Evolutionary conservation across 2,113 vertebrate species (phyloP).

Genomic region (Eidolon helvum): DNA sequence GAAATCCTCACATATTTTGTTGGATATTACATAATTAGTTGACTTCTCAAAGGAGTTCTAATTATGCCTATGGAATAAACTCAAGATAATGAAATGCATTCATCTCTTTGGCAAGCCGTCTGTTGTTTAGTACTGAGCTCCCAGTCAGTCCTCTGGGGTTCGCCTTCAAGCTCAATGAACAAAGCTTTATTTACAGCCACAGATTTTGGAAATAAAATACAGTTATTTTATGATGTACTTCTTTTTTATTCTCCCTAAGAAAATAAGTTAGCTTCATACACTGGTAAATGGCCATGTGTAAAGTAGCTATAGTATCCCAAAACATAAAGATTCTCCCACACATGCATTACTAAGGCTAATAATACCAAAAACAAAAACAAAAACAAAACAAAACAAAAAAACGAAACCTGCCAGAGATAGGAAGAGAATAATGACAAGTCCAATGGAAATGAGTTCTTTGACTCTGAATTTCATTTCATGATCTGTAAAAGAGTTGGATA

Average conservation of each 20-base stretch:
- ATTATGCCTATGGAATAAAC: conserved; percentile 65
- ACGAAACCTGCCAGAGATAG: not conserved
- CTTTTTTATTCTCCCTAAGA: conserved; percentile 51
- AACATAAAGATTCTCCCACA: not conserved
- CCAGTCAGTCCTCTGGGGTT: not conserved
- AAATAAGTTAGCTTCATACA: not conserved
- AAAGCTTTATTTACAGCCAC: conserved; percentile 58
- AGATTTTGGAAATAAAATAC: conserved; percentile 55
- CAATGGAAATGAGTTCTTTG: not conserved
- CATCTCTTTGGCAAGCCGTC: conserved; percentile 51
- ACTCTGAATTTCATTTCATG: not conserved
- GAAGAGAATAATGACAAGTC: not conserved
- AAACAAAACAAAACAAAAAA: no score
- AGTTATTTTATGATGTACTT: conserved; percentile 50
- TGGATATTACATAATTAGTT: conserved; percentile 64
- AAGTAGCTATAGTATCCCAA: not conserved
- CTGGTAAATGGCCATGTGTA: not conserved
- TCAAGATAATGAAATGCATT: conserved; percentile 67
- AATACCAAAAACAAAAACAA: not conserved
- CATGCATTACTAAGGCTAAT: not conserved
- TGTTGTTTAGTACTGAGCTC: conserved; percentile 19
- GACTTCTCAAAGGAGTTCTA: conserved; percentile 71
- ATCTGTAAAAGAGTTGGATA: not conserved
- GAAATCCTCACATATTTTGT: conserved; percentile 62
- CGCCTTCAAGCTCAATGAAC: not conserved